phyloP scores from a whole-genome alignment of 2,797 vertebrate genomes.

The Anabas testudineus region DNA sequence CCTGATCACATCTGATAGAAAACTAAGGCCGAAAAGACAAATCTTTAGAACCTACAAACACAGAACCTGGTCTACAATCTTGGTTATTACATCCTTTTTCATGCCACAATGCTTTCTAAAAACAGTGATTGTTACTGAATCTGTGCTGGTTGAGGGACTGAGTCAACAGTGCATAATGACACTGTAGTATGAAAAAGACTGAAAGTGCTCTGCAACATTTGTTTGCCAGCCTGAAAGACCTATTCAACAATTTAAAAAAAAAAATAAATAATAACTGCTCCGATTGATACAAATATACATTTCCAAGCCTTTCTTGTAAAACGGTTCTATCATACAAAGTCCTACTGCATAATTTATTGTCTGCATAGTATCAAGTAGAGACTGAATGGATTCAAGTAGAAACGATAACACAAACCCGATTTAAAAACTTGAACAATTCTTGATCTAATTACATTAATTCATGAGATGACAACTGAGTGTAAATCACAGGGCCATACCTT shows the following conservation, averaged over 20 bases:
- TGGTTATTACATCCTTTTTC: conserved; percentile 2
- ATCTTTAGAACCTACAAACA: conserved; percentile 64
- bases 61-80: conserved; percentile 10
- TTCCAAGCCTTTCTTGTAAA: neutral
- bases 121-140: conserved; percentile 11
- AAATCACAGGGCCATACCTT: neutral
- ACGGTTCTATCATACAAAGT: neutral
- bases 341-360: conserved; percentile 1
- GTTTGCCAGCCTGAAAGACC: conserved; percentile 27
- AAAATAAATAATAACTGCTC: too few species aligned
- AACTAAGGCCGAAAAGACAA: conserved; percentile 32
- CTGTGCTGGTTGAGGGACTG: conserved; percentile 14
- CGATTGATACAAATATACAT: conserved; percentile 33
- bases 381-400: conserved; percentile 23
- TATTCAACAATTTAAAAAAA: conserved; percentile 11
- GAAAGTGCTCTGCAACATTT: conserved; percentile 60
- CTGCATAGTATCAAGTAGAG: conserved; percentile 32
- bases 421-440: neutral
- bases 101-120: conserved; percentile 23
- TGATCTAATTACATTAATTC: neutral
- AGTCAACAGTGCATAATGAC: conserved; percentile 9
- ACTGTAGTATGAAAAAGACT: conserved; percentile 30
- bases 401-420: conserved; percentile 20
- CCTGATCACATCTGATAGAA: conserved; percentile 35
- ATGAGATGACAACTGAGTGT: neutral